These are phyloP conservation scores for Lithophane socia DNA, from an alignment of 2,888 invertebrate species.

Conservation along the genomic window DNA sequence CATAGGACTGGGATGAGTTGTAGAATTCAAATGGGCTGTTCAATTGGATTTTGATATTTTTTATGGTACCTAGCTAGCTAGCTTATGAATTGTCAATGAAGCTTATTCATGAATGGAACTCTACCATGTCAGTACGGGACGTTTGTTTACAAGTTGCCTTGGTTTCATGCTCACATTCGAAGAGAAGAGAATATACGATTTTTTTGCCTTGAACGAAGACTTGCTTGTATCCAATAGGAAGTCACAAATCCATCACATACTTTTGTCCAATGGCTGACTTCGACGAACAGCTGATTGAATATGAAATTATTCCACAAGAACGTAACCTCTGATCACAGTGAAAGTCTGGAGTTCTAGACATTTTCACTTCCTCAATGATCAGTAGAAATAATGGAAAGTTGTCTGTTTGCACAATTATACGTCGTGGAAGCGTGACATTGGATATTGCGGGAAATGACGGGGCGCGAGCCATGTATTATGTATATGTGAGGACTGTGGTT, in stretches of 20 bases:
- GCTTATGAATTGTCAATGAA: not conserved
- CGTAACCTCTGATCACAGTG: conserved; percentile 46
- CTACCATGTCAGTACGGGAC: not conserved
- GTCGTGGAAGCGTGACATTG: conserved; percentile 60
- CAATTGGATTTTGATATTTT: not conserved
- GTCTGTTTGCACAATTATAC: conserved; percentile 60
- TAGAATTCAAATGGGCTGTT: not conserved
- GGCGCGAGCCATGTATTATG: conserved; percentile 37
- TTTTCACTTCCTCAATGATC: conserved; percentile 59
- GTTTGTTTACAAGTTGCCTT: not conserved
- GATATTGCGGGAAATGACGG: conserved; percentile 61
- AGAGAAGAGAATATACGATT: not conserved
- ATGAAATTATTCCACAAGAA: conserved; percentile 25
- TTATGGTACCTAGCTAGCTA: not conserved
- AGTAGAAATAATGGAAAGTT: conserved; percentile 61
- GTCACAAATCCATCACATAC: not conserved
- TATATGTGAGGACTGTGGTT: conserved; percentile 29
- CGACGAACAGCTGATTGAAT: not conserved
- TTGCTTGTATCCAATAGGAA: not conserved
- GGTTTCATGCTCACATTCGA: not conserved
- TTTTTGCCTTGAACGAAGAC: too few species aligned
- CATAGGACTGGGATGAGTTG: too few species aligned
- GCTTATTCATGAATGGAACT: not conserved
- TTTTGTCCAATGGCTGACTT: not conserved
- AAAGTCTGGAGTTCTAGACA: conserved; percentile 50